These are phyloP conservation scores for Psophia crepitans DNA, from an alignment of 2,113 vertebrate genomes.

Conservation along the genomic window DNA sequence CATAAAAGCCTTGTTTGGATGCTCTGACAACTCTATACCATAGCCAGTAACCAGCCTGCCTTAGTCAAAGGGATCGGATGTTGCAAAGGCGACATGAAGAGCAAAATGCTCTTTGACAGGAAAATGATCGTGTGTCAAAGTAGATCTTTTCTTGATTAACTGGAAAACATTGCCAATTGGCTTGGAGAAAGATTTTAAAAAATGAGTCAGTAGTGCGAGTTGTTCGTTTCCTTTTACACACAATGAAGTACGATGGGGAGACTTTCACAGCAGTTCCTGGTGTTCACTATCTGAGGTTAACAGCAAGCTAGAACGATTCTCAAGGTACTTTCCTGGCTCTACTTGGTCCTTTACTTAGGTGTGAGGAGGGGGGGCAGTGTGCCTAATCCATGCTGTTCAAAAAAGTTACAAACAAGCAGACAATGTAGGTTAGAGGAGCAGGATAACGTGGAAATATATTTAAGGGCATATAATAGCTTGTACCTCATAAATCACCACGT, in stretches of 20 bases:
- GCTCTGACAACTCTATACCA: background rate
- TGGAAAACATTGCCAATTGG: background rate
- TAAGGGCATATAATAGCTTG: background rate
- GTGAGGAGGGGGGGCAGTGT: background rate
- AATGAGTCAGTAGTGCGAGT: background rate
- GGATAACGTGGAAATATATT: background rate
- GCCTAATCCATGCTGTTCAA: background rate
- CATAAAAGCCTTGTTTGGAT: background rate
- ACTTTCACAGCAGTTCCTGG: background rate
- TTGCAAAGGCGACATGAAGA: background rate
- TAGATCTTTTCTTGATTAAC: background rate
- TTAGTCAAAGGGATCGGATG: background rate
- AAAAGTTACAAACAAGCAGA: background rate
- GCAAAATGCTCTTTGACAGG: background rate
- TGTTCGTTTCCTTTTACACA: background rate
- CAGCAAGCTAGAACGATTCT: background rate
- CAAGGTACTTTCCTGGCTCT: background rate
- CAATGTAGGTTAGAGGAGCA: background rate
- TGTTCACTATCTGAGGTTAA: background rate
- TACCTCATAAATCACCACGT: background rate
- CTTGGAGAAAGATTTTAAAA: background rate
- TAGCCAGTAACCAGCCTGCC: background rate
- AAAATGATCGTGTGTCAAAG: background rate
- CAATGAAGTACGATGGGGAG: background rate
- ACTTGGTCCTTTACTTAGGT: background rate